Evolutionary conservation across 2,888 invertebrate species (phyloP).

Genomic region (Drosophila macrospina): DNA sequence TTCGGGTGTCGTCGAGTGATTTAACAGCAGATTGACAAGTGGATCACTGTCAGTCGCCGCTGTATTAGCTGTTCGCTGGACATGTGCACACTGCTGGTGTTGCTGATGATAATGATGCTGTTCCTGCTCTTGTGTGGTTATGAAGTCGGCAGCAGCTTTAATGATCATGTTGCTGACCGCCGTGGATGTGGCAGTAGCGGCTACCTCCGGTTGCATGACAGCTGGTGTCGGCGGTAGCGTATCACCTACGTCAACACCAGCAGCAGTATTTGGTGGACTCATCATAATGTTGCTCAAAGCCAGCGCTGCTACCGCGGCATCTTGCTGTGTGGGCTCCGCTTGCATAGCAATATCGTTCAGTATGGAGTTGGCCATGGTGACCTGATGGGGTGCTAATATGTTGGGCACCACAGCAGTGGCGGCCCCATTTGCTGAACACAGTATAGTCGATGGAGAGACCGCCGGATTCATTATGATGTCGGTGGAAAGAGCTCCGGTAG

Average conservation of each 20-base stretch:
- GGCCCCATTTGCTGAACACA: conserved; percentile 85
- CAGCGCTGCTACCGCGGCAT: conserved; percentile 81
- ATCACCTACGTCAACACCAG: conserved; percentile 37
- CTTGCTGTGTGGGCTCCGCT: conserved; percentile 82
- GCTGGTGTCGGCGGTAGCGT: conserved; percentile 70
- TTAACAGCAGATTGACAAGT: conserved; percentile 81
- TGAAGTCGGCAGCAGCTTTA: conserved; percentile 90
- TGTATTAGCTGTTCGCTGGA: conserved; percentile 55
- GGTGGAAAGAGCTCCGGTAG: conserved; percentile 72
- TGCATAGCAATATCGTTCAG: conserved; percentile 84
- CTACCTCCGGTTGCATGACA: conserved; percentile 80
- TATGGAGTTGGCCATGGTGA: conserved; percentile 84
- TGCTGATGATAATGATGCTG: conserved; percentile 86
- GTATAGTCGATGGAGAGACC: conserved; percentile 87
- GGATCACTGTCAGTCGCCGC: conserved; percentile 62
- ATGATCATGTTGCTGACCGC: conserved; percentile 90
- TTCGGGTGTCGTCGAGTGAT: conserved; percentile 71
- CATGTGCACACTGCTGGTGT: conserved; percentile 67
- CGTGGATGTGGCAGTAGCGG: conserved; percentile 82
- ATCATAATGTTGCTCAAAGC: conserved; percentile 85
- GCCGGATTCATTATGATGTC: conserved; percentile 88
- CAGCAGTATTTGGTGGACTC: conserved; percentile 76
- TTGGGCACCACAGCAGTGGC: conserved; percentile 83
- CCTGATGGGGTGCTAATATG: conserved; percentile 83
- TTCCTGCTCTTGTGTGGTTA: conserved; percentile 88